Conservation (phyloP, 1,140 invertebrate genomes). For the Heliconius melpomene region DNA sequence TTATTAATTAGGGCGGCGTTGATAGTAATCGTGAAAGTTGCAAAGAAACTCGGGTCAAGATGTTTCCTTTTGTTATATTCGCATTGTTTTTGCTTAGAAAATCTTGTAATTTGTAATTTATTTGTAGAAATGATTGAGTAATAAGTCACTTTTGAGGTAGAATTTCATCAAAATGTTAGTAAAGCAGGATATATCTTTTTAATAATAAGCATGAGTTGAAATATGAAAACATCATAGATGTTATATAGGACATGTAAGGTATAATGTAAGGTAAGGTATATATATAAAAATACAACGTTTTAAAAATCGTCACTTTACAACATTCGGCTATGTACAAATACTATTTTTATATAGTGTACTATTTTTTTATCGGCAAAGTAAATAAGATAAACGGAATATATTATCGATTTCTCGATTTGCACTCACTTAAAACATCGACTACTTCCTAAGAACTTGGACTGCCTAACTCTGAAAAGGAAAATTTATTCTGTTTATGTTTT, state of each 20-base stretch:
- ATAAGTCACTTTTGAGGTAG: background rate
- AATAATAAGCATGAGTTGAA: too few relatives aligned
- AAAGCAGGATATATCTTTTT: too few relatives aligned
- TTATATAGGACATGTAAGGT: too few relatives aligned
- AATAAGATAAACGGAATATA: background rate
- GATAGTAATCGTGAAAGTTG: slow-evolving; percentile 23
- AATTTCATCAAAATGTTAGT: too few relatives aligned
- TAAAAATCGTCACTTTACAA: too few relatives aligned
- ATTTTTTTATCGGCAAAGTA: background rate
- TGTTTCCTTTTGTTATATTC: background rate
- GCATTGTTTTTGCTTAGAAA: slow-evolving; percentile 3
- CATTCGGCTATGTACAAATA: too few relatives aligned
- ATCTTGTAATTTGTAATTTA: slow-evolving; percentile 10
- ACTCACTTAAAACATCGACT: background rate
- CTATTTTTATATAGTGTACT: too few relatives aligned
- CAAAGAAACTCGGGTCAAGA: slow-evolving; percentile 14
- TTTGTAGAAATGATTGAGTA: background rate
- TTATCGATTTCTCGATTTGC: background rate
- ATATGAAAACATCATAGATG: too few relatives aligned
- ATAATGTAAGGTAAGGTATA: too few relatives aligned
- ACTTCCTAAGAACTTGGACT: background rate
- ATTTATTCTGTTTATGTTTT: slow-evolving; percentile 10
- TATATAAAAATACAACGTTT: too few relatives aligned
- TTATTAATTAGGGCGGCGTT: slow-evolving; percentile 24
- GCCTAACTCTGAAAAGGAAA: background rate